Conservation (phyloP, 1,140 invertebrate species). For the Psix sp. region DNA sequence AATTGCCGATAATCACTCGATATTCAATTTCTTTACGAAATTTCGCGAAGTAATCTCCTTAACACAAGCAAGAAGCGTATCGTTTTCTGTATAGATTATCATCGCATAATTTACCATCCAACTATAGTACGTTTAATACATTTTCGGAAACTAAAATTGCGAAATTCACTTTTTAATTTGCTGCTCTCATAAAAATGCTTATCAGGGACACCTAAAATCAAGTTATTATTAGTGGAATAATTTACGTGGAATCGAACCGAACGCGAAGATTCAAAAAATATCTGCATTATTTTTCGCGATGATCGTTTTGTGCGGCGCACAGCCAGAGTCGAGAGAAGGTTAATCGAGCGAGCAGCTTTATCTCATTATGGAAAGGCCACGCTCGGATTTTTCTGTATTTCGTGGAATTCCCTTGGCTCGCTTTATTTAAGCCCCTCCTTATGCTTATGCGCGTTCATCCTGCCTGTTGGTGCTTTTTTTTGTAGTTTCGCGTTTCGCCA, state of each 20-base stretch:
- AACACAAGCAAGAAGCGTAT: too few relatives aligned
- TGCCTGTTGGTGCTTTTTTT: constrained; percentile 26
- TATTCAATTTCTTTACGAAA: constrained; percentile 48
- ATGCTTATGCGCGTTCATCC: constrained; percentile 42
- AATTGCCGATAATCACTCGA: constrained; percentile 40
- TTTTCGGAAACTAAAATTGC: too few relatives aligned
- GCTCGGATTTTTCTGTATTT: constrained; percentile 70
- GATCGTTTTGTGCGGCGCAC: constrained; percentile 39
- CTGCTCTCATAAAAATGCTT: constrained; percentile 10
- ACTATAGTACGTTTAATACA: too few relatives aligned
- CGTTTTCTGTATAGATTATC: too few relatives aligned
- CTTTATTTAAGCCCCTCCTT: constrained; percentile 62
- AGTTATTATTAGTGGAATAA: constrained; percentile 3
- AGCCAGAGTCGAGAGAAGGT: constrained; percentile 41
- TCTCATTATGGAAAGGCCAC: constrained; percentile 59
- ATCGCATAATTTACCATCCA: too few relatives aligned
- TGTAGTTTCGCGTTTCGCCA: constrained; percentile 57
- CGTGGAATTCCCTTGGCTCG: constrained; percentile 67
- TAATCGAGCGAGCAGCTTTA: constrained; percentile 59
- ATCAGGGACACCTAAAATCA: constrained; percentile 3
- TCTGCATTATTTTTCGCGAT: constrained; percentile 47
- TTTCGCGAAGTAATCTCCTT: constrained; percentile 16
- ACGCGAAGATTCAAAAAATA: constrained; percentile 35
- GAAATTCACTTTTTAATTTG: too few relatives aligned
- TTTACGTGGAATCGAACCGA: constrained; percentile 25